Percentiles rank a stretch among this genome's conserved stretches.
Evolutionary conservation across 2,113 vertebrate species (phyloP).

Genomic region (Pachyramphus minor): DNA sequence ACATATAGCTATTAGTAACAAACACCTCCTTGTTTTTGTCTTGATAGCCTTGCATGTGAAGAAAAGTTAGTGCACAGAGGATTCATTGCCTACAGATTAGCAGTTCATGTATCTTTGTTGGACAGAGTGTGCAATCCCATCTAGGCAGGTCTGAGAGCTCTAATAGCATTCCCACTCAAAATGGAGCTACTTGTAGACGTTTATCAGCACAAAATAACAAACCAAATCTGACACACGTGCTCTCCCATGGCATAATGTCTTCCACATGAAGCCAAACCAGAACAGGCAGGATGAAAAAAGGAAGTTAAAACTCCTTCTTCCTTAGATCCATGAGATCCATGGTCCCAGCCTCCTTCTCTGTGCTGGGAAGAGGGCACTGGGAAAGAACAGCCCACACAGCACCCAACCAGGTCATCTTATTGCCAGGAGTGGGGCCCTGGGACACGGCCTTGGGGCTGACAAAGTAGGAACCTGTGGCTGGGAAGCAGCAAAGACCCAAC

Average conservation of each 20-base stretch:
- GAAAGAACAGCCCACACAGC: too few species aligned
- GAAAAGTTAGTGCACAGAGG: not conserved
- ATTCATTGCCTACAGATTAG: not conserved
- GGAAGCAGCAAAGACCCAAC: too few species aligned
- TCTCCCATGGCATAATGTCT: not conserved
- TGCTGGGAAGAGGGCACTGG: too few species aligned
- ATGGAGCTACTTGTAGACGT: not conserved
- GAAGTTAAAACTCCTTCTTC: not conserved
- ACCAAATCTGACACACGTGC: not conserved
- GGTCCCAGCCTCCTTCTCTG: too few species aligned
- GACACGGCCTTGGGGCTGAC: too few species aligned
- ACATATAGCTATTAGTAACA: slow-evolving; percentile 29
- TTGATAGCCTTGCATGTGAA: not conserved
- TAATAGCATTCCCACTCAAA: not conserved
- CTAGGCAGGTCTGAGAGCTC: not conserved
- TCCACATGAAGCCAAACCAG: not conserved
- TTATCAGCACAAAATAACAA: not conserved
- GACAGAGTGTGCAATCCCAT: not conserved
- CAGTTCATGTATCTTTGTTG: not conserved
- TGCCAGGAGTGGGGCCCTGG: too few species aligned
- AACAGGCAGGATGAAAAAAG: not conserved
- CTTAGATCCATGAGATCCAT: not conserved
- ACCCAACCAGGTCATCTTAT: too few species aligned
- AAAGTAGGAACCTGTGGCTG: too few species aligned
- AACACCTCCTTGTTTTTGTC: slow-evolving; percentile 23